Evolutionary conservation across 2,888 invertebrate genomes (phyloP), one percentile per base, ranked within the genome.

Genomic region (Troides aeacus): DNA sequence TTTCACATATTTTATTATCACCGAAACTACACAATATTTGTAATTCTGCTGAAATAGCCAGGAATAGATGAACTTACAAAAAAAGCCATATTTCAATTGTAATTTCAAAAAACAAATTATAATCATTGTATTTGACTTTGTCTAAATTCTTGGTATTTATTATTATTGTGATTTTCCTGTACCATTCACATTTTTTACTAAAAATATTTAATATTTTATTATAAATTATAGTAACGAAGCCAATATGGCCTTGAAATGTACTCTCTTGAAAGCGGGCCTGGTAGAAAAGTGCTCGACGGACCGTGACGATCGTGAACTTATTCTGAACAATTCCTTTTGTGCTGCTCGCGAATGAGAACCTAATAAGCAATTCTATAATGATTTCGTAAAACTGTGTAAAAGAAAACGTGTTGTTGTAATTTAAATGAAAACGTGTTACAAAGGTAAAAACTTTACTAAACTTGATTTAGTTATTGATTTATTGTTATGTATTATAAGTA

Each of bases 281-380:
- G 83, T 88, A 88, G 90, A 90, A 90, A 90, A 90, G 85, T 79
- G 79, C 58, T 73, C 84, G 78, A 46, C 74, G 78, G 85, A 87
- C 83, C 90, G 87, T 80, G 81, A 77, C 90, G 92, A 81, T 90
- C 92, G 85, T 90, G 91, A 91, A 90, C 91, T 91, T 89, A 88
- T 81, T 80, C 76, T 74, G 77, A 77, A 76, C 75, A 74, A 73
- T 61, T 62, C 72, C 71, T 73, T 60, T 73, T 72, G 73, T 72
- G 71, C 72, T 66, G 65, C 64, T 68, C 72, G 69, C 65, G 53
- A 64, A 68, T 53, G 62, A 64, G 56, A 70, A 71, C 56, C 30
- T 39, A 36, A 36, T 57, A 68, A 68, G 30, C 50, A 39, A 65
- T 17, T 62, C 62, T 62, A 21, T 50, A 23, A 59, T 0, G 58